Evolutionary conservation across 2,113 vertebrate species (phyloP).

Genomic region (Oxyruncus cristatus): DNA sequence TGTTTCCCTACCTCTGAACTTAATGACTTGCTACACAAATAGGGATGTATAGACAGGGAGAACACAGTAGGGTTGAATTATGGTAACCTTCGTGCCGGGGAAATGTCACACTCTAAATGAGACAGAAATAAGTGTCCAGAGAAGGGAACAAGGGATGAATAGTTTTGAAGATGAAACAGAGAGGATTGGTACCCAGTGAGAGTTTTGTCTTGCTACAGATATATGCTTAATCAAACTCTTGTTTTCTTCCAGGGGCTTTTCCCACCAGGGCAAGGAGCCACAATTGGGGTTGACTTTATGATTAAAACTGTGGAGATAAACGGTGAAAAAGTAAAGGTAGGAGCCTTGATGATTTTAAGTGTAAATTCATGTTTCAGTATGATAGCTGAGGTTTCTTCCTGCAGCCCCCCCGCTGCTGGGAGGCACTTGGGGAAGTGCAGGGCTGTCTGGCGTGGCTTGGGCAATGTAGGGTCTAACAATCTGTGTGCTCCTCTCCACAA

Average conservation of each 20-base stretch:
- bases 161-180: not conserved
- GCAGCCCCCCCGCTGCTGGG: not conserved
- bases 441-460: not conserved
- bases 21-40: not conserved
- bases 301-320: slow-evolving; percentile 99
- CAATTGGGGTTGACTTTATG: slow-evolving; percentile 99
- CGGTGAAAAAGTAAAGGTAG: slow-evolving; percentile 97
- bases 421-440: accelerated
- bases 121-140: not conserved
- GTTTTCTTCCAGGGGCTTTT: slow-evolving; percentile 87
- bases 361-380: accelerated
- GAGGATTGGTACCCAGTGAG: not conserved
- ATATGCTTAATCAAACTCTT: not conserved
- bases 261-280: slow-evolving; percentile 97
- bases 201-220: not conserved
- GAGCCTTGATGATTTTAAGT: not conserved
- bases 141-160: not conserved
- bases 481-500: not conserved
- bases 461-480: not conserved
- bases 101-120: not conserved
- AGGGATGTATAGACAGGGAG: not conserved
- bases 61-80: not conserved
- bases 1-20: not conserved
- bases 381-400: not conserved
- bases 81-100: not conserved